These are phyloP conservation scores for Martes martes DNA, from an alignment of 2,113 vertebrate genomes.

Conservation along the genomic window DNA sequence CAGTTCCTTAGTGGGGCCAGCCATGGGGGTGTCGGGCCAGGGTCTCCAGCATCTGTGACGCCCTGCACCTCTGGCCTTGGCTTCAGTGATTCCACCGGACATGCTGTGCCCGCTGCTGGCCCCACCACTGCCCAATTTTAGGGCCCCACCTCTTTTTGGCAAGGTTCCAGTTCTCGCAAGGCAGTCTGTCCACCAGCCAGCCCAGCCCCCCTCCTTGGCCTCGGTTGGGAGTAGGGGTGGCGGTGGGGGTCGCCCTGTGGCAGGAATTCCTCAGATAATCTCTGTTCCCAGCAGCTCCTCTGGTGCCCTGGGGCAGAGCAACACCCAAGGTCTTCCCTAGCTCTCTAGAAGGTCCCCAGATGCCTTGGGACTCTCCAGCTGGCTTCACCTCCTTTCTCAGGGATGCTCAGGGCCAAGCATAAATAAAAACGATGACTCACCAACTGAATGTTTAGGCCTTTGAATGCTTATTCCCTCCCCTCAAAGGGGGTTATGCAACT, in stretches of 20 bases:
- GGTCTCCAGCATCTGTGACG: neutral
- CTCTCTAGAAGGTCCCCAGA: neutral
- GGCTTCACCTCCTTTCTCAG: neutral
- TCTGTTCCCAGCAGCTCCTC: neutral
- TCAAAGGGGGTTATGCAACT: neutral
- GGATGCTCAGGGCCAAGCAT: neutral
- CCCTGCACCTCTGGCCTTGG: neutral
- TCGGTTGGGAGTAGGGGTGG: neutral
- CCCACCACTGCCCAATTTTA: neutral
- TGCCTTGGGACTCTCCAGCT: neutral
- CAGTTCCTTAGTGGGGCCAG: neutral
- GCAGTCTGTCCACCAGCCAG: neutral
- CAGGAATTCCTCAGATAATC: neutral
- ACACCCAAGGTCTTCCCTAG: neutral
- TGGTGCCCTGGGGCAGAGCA: neutral
- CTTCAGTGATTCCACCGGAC: neutral
- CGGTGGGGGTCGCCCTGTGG: no score
- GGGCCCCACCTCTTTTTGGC: neutral
- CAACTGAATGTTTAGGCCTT: neutral
- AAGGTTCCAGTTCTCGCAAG: no score
- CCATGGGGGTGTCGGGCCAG: neutral
- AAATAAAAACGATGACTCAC: neutral
- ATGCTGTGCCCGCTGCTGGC: neutral
- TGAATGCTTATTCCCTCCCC: neutral
- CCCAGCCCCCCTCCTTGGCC: neutral